Conservation (phyloP, 2,113 vertebrate genomes). For the Ivindomyrus marchei region DNA sequence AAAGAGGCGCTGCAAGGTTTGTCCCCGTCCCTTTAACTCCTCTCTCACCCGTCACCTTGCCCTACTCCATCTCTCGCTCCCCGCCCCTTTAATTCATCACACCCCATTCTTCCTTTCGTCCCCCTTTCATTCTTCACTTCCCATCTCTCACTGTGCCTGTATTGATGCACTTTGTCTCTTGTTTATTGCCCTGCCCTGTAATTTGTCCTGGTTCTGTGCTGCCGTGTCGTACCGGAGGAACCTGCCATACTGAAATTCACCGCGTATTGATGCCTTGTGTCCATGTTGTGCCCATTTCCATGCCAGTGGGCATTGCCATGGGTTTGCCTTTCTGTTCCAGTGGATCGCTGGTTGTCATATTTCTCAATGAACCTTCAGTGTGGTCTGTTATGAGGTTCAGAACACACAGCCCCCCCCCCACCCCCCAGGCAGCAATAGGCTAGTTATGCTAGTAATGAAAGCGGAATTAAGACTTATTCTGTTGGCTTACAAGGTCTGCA, state of each 20-base stretch:
- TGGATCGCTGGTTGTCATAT: neutral
- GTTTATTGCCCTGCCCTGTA: neutral
- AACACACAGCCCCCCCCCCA: constrained; percentile 17
- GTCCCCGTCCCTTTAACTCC: neutral
- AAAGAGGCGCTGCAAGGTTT: constrained; percentile 92
- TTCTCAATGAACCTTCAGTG: neutral
- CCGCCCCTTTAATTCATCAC: neutral
- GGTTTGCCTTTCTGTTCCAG: neutral
- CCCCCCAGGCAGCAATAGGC: constrained; percentile 31
- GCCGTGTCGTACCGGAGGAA: neutral
- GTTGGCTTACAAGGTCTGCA: constrained; percentile 35
- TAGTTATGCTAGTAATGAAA: constrained; percentile 43
- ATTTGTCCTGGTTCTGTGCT: neutral
- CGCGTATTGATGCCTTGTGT: neutral
- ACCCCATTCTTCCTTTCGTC: neutral
- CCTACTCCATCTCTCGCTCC: neutral
- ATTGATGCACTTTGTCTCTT: neutral
- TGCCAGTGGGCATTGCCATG: neutral
- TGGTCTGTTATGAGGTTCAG: constrained; percentile 39
- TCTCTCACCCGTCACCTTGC: neutral
- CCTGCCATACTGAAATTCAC: neutral
- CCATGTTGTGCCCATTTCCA: neutral
- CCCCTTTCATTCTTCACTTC: neutral
- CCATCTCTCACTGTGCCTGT: neutral
- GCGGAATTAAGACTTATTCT: constrained; percentile 37